Conservation (phyloP, 2,797 vertebrate genomes). For the Scolopax bukidnonensis region DNA sequence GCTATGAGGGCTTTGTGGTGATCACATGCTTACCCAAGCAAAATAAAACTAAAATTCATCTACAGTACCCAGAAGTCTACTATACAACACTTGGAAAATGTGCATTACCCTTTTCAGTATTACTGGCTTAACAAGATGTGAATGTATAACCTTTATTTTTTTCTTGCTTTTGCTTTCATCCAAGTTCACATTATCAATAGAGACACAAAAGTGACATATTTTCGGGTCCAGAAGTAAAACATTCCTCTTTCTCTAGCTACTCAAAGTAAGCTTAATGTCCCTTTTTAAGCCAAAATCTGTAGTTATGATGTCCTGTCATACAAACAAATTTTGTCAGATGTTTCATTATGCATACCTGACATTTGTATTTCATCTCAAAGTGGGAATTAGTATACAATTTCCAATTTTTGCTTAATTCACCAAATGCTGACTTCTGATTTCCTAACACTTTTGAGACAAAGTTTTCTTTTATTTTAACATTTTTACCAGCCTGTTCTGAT, state of each 20-base stretch:
- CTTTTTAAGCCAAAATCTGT: neutral
- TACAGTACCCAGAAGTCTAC: conserved; percentile 6
- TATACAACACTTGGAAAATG: neutral
- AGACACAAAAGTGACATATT: neutral
- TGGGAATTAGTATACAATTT: neutral
- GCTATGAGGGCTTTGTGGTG: conserved; percentile 23
- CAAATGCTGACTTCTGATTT: neutral
- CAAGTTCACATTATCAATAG: neutral
- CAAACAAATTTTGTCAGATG: neutral
- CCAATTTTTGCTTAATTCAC: neutral
- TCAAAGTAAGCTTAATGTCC: neutral
- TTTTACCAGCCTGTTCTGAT: neutral
- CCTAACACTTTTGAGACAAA: neutral
- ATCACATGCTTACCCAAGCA: conserved; percentile 30
- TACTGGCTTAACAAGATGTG: neutral
- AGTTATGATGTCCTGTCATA: neutral
- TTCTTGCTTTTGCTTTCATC: neutral
- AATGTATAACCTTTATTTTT: neutral
- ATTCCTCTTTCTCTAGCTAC: neutral
- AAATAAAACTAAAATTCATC: conserved; percentile 39
- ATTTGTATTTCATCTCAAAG: neutral
- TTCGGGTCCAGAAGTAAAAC: neutral
- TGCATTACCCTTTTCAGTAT: neutral
- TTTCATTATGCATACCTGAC: neutral
- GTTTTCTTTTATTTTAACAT: neutral